Conservation (phyloP, 2,113 vertebrate genomes). For the Barbus barbus region DNA sequence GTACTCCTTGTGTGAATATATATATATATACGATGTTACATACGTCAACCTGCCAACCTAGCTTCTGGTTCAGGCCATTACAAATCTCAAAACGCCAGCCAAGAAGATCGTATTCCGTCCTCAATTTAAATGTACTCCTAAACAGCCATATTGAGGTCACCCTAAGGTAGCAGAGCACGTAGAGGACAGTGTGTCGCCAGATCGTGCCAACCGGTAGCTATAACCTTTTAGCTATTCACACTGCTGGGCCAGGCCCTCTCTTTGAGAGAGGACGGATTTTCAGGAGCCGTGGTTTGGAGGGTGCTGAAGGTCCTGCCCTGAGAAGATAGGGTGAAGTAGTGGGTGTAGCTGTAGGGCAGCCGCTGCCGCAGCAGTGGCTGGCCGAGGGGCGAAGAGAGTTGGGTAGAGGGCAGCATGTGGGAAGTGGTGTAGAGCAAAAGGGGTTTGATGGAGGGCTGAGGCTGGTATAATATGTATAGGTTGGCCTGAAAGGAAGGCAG, state of each 20-base stretch:
- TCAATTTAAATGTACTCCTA: not conserved
- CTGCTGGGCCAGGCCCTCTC: slow-evolving; percentile 29
- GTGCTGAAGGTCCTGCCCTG: slow-evolving; percentile 98
- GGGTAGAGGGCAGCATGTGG: slow-evolving; percentile 91
- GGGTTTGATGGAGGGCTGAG: slow-evolving; percentile 91
- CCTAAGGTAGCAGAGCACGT: not conserved
- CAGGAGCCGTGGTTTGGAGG: slow-evolving; percentile 96
- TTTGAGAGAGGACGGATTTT: slow-evolving; percentile 57
- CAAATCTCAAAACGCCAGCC: slow-evolving; percentile 21
- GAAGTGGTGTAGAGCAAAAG: slow-evolving; percentile 91
- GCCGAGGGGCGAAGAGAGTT: slow-evolving; percentile 86
- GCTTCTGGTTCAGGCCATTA: slow-evolving; percentile 1
- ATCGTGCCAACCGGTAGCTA: not conserved
- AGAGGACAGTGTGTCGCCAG: slow-evolving; percentile 22
- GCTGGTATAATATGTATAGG: slow-evolving; percentile 98
- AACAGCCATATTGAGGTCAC: not conserved
- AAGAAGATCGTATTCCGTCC: slow-evolving; percentile 38
- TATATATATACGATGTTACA: not conserved
- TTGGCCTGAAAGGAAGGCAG: slow-evolving; percentile 93
- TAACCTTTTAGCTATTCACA: slow-evolving; percentile 8
- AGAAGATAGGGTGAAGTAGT: slow-evolving; percentile 96
- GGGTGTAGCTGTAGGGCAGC: slow-evolving; percentile 96
- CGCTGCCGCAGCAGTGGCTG: slow-evolving; percentile 80
- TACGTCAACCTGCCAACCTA: not conserved
- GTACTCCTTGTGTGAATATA: not conserved